A percentile compares a stretch with the other conserved stretches of the same genome.
phyloP scores from a whole-genome alignment of 2,113 vertebrate species.

The Elephantulus edwardii region DNA sequence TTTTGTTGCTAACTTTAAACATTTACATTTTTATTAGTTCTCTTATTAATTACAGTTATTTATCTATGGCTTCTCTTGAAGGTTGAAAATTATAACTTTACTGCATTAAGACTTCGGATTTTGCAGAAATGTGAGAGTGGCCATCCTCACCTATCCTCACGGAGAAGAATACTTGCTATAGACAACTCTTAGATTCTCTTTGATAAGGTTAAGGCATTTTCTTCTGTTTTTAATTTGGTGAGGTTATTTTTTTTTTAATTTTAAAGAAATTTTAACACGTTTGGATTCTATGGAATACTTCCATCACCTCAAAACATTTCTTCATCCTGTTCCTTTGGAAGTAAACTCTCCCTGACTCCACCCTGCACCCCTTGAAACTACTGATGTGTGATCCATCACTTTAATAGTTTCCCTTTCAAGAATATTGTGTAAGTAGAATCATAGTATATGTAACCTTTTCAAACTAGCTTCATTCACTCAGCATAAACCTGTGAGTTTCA shows the following conservation, averaged over 20 bases:
- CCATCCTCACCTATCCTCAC: too few species aligned
- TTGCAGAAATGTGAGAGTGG: too few species aligned
- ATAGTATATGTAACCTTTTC: neutral
- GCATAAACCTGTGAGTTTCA: neutral
- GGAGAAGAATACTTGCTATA: neutral
- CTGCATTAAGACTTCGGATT: too few species aligned
- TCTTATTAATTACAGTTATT: neutral
- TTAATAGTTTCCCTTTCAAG: neutral
- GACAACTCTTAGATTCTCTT: neutral
- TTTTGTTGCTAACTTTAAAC: conserved; percentile 19
- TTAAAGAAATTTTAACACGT: neutral
- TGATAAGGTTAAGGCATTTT: neutral
- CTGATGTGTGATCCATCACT: neutral
- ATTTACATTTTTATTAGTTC: neutral
- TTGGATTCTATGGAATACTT: neutral
- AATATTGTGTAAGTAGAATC: neutral
- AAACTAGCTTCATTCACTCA: neutral
- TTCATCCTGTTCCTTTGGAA: neutral
- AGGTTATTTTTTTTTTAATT: neutral
- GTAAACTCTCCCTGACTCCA: neutral
- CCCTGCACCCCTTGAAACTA: neutral
- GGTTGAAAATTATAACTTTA: neutral
- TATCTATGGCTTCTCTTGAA: neutral
- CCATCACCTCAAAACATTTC: neutral
- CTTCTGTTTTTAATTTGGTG: neutral